Conservation (phyloP, 2,888 invertebrate species). For the Apamea sordens region DNA sequence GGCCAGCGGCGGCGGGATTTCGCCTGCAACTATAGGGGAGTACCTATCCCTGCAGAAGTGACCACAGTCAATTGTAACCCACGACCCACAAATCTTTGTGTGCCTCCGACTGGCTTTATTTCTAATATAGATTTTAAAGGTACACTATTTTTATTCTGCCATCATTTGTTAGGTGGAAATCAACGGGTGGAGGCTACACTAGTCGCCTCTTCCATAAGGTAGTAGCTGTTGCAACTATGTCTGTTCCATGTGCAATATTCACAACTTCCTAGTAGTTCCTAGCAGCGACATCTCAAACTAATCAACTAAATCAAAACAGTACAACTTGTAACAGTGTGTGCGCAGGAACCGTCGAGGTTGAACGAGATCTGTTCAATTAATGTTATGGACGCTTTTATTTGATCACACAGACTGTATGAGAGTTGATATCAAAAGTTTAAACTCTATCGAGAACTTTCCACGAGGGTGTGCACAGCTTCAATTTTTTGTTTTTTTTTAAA, state of each 20-base stretch:
- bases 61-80: too few species aligned
- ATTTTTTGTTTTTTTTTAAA: too few species aligned
- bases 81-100: too few species aligned
- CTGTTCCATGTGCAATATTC: background rate
- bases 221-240: background rate
- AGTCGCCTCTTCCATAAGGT: background rate
- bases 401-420: slow-evolving; percentile 3
- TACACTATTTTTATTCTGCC: too few species aligned
- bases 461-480: too few species aligned
- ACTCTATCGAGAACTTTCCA: background rate
- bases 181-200: too few species aligned
- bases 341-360: background rate
- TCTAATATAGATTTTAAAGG: too few species aligned
- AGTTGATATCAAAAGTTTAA: slow-evolving; percentile 27
- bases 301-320: slow-evolving; percentile 29
- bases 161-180: too few species aligned
- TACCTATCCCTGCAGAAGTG: too few species aligned
- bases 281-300: slow-evolving; percentile 1
- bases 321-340: background rate
- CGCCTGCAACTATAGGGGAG: too few species aligned
- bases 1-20: too few species aligned
- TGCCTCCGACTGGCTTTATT: too few species aligned
- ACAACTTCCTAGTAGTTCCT: background rate
- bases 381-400: slow-evolving; percentile 27
- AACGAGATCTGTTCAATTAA: slow-evolving; percentile 21